Evolutionary conservation across 1,140 invertebrate genomes (phyloP), one percentile per base, ranked within the genome.

Genomic region (Drosophila orosa): DNA sequence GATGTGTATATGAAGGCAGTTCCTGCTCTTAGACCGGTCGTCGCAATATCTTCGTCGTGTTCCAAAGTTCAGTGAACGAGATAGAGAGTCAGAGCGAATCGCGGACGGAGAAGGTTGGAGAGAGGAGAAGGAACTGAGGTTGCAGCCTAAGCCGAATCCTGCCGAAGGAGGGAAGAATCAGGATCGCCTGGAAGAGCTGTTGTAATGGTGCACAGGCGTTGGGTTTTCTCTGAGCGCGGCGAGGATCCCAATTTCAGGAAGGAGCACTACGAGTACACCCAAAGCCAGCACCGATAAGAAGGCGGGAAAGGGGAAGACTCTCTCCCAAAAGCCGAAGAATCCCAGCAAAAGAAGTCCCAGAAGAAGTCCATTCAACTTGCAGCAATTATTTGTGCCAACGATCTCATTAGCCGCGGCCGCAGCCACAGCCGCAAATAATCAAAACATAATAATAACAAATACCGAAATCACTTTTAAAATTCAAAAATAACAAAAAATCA

Each of bases 281-380:
- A 85, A 57, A 85, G 82, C 62, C 82, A 85, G 82, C 82, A 85
- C 74, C 65, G 61, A 67, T 75, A 75, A 7, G 40, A 6, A 22
- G 5, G 1, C 8, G 29, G 29, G n/a, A 35, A 10, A n/a, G 48
- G 24, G 37, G 17, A 35, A 25, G 5, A 47, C 31, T 17, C n/a
- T 27, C 31, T 3, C 19, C 19, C 25, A 24, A 4, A 19, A 17
- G 25, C 29, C 58, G 31, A 27, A 35, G 17, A 50, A 37, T 44
- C 29, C 29, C 35, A 59, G 10, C 37, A 58, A n/a, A 27, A 47
- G 45, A 12, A 45, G 37, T 27, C 39, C 68, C 42, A n/a, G 40
- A n/a, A 19, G n/a, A 60, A 75, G 80, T 83, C 80, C 80, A 75
- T 83, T 83, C 80, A 83, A 83, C 80, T 66, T 84, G 75, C 71